These are phyloP conservation scores for Calameuta filiformis DNA, from an alignment of 2,888 invertebrate genomes.

Conservation along the genomic window DNA sequence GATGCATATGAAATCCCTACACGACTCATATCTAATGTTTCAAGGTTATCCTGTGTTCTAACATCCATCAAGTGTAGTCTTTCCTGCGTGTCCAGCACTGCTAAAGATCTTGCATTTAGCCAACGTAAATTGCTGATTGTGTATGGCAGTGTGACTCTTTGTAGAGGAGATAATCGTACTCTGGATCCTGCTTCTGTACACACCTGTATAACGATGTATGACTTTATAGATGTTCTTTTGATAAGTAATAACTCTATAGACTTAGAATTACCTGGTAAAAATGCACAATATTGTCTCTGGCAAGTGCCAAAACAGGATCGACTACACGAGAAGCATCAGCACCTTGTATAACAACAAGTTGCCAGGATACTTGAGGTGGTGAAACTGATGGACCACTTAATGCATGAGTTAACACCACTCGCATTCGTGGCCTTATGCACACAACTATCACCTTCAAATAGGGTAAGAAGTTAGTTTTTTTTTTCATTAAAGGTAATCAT, in stretches of 20 bases:
- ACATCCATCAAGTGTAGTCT: conserved; percentile 91
- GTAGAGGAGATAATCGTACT: conserved; percentile 74
- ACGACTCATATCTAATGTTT: conserved; percentile 82
- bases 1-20: conserved; percentile 88
- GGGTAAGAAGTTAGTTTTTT: conserved; percentile 1
- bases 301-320: conserved; percentile 91
- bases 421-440: conserved; percentile 80
- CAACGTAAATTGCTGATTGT: conserved; percentile 82
- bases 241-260: conserved; percentile 4
- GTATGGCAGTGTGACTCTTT: conserved; percentile 78
- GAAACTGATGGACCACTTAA: conserved; percentile 78
- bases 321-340: conserved; percentile 74
- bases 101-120: conserved; percentile 85
- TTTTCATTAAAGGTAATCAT: neutral
- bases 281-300: conserved; percentile 83
- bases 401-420: conserved; percentile 82
- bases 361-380: conserved; percentile 94
- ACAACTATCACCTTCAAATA: conserved; percentile 77
- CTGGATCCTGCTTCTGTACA: conserved; percentile 69
- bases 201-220: conserved; percentile 60
- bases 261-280: conserved; percentile 79
- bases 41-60: conserved; percentile 86
- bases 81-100: conserved; percentile 87
- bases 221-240: conserved; percentile 3
- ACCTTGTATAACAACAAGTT: conserved; percentile 85